These are phyloP conservation scores for Butastur rufipennis DNA, from an alignment of 2,113 vertebrate genomes.

Conservation along the genomic window DNA sequence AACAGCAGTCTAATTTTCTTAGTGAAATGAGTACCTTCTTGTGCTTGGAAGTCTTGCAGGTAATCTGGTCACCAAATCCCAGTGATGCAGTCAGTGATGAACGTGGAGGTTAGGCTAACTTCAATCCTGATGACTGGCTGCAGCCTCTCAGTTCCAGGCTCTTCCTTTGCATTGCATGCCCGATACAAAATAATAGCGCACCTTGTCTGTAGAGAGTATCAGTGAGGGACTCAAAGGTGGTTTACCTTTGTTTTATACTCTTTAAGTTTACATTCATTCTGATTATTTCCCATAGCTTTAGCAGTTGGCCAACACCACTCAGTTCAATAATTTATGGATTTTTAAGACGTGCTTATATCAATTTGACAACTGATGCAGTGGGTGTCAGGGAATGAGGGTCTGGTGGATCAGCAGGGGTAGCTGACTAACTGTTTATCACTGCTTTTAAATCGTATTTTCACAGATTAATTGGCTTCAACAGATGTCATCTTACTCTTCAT, in stretches of 20 bases:
- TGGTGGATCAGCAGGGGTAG: neutral
- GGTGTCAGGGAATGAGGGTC: neutral
- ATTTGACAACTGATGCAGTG: neutral
- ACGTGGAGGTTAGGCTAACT: neutral
- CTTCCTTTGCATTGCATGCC: neutral
- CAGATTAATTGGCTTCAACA: neutral
- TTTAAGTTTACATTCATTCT: neutral
- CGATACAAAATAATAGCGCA: neutral
- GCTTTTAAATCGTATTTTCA: neutral
- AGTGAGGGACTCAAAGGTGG: neutral
- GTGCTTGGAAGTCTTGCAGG: neutral
- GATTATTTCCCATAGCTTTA: neutral
- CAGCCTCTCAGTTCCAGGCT: neutral
- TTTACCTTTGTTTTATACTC: neutral
- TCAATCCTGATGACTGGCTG: neutral
- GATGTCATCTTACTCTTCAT: neutral
- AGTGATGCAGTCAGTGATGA: neutral
- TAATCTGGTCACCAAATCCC: neutral
- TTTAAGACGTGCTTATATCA: neutral
- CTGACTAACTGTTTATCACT: neutral
- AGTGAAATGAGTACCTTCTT: neutral
- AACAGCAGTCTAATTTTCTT: neutral
- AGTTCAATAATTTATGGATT: neutral
- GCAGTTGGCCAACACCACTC: neutral
- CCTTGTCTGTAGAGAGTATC: neutral